A percentile compares a stretch with the other conserved stretches of the same genome.
Evolutionary conservation across 2,797 vertebrate genomes (phyloP).

Genomic region (Smutsia gigantea): DNA sequence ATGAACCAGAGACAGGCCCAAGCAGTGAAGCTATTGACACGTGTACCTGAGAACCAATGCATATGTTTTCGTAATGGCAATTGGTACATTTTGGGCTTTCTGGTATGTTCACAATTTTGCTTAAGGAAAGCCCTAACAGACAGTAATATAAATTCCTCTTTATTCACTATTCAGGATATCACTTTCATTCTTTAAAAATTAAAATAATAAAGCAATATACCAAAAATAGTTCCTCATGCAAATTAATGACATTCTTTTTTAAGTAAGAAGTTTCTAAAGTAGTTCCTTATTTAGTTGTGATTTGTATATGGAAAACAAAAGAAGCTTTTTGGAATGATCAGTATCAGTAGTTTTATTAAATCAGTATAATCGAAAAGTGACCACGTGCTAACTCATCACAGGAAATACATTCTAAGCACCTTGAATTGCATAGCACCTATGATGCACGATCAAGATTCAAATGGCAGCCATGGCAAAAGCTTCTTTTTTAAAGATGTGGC

Average conservation of each 20-base stretch:
- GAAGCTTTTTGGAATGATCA: slow-evolving; percentile 42
- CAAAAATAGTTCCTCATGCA: not conserved
- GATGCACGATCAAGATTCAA: slow-evolving; percentile 25
- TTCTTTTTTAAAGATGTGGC: slow-evolving; percentile 1
- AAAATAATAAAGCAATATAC: slow-evolving; percentile 34
- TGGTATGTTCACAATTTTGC: not conserved
- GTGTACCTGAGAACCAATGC: not conserved
- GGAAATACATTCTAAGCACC: slow-evolving; percentile 63
- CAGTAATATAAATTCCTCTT: not conserved
- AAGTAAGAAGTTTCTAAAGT: slow-evolving; percentile 1
- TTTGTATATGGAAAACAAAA: slow-evolving; percentile 50
- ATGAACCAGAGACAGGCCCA: not conserved
- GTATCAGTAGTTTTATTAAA: slow-evolving; percentile 59
- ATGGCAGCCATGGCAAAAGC: not conserved
- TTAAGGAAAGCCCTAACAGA: not conserved
- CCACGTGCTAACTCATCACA: slow-evolving; percentile 1
- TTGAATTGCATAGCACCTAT: slow-evolving; percentile 2
- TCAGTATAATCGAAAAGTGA: slow-evolving; percentile 71
- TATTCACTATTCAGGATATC: not conserved
- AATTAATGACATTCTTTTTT: not conserved
- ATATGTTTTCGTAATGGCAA: not conserved
- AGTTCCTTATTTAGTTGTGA: not conserved
- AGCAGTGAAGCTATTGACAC: not conserved
- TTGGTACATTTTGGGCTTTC: not conserved
- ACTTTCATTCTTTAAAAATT: slow-evolving; percentile 52